A percentile compares a stretch with the other conserved stretches of the same genome.
Conservation (phyloP, 2,888 invertebrate genomes). For the Alloplasta piceator region DNA sequence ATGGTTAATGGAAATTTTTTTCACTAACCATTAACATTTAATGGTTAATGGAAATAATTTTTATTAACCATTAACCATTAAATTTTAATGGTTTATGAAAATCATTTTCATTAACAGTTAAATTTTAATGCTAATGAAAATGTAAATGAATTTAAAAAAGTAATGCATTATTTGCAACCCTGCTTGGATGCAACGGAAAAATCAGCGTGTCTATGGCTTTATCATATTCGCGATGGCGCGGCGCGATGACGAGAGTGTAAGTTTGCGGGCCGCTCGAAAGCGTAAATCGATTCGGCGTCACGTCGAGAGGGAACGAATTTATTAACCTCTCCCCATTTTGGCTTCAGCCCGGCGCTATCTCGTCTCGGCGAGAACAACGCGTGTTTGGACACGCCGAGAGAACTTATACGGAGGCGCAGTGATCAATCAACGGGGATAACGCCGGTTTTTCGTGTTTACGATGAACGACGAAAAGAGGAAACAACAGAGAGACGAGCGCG, state of each 20-base stretch:
- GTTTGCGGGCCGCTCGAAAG: constrained; percentile 36
- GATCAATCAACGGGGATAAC: constrained; percentile 65
- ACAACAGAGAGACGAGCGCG: constrained; percentile 2
- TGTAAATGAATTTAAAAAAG: too few relatives aligned
- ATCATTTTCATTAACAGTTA: too few relatives aligned
- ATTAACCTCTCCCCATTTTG: constrained; percentile 41
- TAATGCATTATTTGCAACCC: too few relatives aligned
- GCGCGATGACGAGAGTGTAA: constrained; percentile 35
- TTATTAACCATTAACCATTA: too few relatives aligned
- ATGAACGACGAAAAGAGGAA: constrained; percentile 35
- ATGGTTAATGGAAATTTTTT: too few relatives aligned
- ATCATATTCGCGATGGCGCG: constrained; percentile 23
- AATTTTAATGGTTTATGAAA: too few relatives aligned
- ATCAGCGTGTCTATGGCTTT: background rate
- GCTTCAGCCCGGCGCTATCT: constrained; percentile 25
- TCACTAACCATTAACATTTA: too few relatives aligned
- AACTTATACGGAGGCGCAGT: constrained; percentile 65
- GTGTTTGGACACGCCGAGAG: constrained; percentile 66
- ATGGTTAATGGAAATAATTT: too few relatives aligned
- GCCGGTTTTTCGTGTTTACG: constrained; percentile 64
- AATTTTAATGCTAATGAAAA: too few relatives aligned
- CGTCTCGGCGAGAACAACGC: constrained; percentile 52
- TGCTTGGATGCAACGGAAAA: too few relatives aligned
- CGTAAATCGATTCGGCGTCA: constrained; percentile 64
- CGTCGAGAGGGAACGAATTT: constrained; percentile 63